These are phyloP conservation scores for Melangyna quadrimaculata DNA, from an alignment of 2,888 invertebrate genomes.

Conservation along the genomic window DNA sequence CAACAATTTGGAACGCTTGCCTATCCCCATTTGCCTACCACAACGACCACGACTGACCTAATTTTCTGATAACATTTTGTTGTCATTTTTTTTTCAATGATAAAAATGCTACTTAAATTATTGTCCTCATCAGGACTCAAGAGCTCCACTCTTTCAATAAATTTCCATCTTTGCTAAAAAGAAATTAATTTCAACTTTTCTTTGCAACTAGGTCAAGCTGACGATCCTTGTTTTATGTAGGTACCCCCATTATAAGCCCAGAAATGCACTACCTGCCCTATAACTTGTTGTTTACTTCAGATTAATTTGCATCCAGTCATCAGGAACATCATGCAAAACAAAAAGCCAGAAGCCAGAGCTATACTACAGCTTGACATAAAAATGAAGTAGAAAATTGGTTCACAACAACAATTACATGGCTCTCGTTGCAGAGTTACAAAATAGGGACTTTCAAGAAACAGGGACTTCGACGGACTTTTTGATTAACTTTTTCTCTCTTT, in stretches of 20 bases:
- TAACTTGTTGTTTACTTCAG: conserved; percentile 59
- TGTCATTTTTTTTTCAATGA: neutral
- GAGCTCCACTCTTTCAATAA: conserved; percentile 21
- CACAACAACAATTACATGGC: conserved; percentile 27
- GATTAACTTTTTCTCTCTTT: conserved; percentile 61
- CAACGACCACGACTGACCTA: neutral
- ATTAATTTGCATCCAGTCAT: conserved; percentile 29
- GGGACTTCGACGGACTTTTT: conserved; percentile 53
- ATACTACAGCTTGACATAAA: neutral
- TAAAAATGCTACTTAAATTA: neutral
- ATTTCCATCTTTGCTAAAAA: conserved; percentile 52
- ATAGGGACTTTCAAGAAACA: conserved; percentile 9
- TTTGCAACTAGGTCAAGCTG: conserved; percentile 52
- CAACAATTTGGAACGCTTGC: neutral
- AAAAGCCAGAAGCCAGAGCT: neutral
- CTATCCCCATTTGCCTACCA: neutral
- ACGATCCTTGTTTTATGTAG: conserved; percentile 26
- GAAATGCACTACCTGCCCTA: too few relatives aligned
- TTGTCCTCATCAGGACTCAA: neutral
- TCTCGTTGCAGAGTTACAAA: neutral
- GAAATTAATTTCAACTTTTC: conserved; percentile 56
- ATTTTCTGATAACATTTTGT: neutral
- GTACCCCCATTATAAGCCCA: conserved; percentile 40
- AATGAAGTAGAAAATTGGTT: conserved; percentile 21
- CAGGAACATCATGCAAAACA: neutral